Evolutionary conservation across 1,140 invertebrate genomes (phyloP).

Genomic region (Neodiprion pinetum): DNA sequence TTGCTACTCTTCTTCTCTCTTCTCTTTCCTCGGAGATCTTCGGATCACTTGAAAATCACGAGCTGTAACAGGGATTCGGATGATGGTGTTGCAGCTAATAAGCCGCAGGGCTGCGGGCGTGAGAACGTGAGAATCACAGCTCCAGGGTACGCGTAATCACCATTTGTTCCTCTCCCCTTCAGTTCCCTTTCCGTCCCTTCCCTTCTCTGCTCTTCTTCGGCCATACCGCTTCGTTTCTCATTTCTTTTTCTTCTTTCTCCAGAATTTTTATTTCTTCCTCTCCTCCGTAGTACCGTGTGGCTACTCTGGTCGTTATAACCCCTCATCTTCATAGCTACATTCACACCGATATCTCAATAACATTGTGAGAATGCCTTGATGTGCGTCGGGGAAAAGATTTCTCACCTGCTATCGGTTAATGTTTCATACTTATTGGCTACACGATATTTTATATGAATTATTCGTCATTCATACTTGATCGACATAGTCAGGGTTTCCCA

Average conservation of each 20-base stretch:
- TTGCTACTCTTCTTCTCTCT: background rate
- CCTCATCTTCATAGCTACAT: too few species aligned
- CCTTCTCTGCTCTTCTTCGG: constrained; percentile 15
- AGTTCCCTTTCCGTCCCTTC: constrained; percentile 32
- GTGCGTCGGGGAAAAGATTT: too few species aligned
- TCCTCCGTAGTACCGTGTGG: constrained; percentile 16
- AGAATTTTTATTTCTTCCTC: background rate
- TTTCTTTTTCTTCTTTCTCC: constrained; percentile 5
- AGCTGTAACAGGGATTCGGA: background rate
- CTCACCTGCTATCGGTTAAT: too few species aligned
- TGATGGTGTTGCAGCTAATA: too few species aligned
- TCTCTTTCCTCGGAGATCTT: background rate
- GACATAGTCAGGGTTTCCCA: too few species aligned
- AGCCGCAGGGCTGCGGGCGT: background rate
- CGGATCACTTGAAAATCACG: background rate
- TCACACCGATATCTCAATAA: too few species aligned
- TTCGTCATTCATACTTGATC: too few species aligned
- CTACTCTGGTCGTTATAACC: too few species aligned
- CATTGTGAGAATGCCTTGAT: too few species aligned
- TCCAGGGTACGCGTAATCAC: too few species aligned
- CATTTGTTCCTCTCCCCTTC: constrained; percentile 21
- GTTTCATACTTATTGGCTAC: too few species aligned
- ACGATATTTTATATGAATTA: too few species aligned
- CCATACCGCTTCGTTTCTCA: constrained; percentile 12
- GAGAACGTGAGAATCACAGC: background rate